Evolutionary conservation across 1,140 invertebrate species (phyloP), one percentile per base, ranked within the genome.

Genomic region (Seison nebaliae): DNA sequence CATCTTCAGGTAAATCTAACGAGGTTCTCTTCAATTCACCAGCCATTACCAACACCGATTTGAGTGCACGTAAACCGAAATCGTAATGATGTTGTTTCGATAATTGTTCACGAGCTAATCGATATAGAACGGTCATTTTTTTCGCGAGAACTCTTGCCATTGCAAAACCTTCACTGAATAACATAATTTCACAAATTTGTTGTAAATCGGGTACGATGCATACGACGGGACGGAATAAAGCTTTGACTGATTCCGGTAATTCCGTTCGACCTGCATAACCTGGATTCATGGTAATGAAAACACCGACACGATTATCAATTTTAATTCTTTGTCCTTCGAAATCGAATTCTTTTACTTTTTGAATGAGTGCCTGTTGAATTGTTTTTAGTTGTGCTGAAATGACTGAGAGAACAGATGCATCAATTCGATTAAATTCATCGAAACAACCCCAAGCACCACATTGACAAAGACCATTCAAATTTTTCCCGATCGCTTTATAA

Each of bases 221-320:
- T 2, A 78, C 75, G 1, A 81, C 77, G 0, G 79, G 77, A 18
- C 80, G 62, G 54, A 83, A 86, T 0, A 81, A 54, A 0, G 75
- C 73, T 53, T 84, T 84, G 1, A 86, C 73, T 0, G 76, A 79
- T 55, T 83, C 78, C 0, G 78, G 78, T 19, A 84, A 57, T 49
- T 83, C 76, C 0, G 76, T 81, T 30, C 76, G 66, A 1, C 77
- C 76, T 0, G 76, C 75, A 51, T 83, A 80, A 4, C 76, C 77
- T 0, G 76, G 76, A 64, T 83, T 83, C 76, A 84, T 81, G 6
- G 78, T 83, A 26, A 83, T 79, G 50, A 84, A 86, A 35, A 83
- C 72, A 2, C 77, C 78, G 11, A 81, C 72, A 60, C 78, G 76
- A 6, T 62, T 55, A 54, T 84, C 75, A 48, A 86, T 48, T 5